Evolutionary conservation across 2,797 vertebrate species (phyloP), one percentile per base, ranked within the genome.

Genomic region (Lacerta agilis): DNA sequence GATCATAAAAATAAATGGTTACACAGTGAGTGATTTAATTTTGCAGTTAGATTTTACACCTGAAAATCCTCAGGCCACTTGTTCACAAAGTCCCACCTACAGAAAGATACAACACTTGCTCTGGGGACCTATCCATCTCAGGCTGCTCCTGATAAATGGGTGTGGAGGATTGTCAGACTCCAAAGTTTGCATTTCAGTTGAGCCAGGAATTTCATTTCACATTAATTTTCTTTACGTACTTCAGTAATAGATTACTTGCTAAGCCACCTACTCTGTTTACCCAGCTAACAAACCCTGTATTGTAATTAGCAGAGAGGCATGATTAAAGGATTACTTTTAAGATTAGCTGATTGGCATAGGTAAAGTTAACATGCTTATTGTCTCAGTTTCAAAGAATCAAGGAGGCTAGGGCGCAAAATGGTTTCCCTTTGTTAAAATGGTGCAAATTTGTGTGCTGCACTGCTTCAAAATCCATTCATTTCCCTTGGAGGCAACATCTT

Each of bases 311-410:
- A 45, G 29, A 64, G 13, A 9, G 49, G 27, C 75, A 86, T 92
- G 45, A 90, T 91, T 89, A 90, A 76, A 36, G 76, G 82, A 33
- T 83, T 92, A 75, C 79, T 90, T 86, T 78, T 89, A 69, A 27
- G 80, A 0, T 61, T 55, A 66, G n/a, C 81, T 92, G 80, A 43
- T 8, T 38, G 75, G 58, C 79, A 36, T 67, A 43, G 41, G 11
- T 81, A 82, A 87, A 64, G 17, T 64, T 64, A 64, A 23, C 61
- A 64, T 64, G 61, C 20, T 64, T 55, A 23, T 11, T 77, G 1
- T 75, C 79, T 91, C 82, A 27, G 0, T 58, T 27, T 66, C 82
- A 78, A 55, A 25, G 81, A 83, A 89, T 79, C n/a, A 77, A 72
- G 4, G 36, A 79, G 79, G n/a, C n/a, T n/a, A 25, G 43, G 86